A percentile compares a stretch with the other conserved stretches of the same genome.
These are phyloP conservation scores for Botia almorhae DNA, from an alignment of 2,797 vertebrate species.

Conservation along the genomic window DNA sequence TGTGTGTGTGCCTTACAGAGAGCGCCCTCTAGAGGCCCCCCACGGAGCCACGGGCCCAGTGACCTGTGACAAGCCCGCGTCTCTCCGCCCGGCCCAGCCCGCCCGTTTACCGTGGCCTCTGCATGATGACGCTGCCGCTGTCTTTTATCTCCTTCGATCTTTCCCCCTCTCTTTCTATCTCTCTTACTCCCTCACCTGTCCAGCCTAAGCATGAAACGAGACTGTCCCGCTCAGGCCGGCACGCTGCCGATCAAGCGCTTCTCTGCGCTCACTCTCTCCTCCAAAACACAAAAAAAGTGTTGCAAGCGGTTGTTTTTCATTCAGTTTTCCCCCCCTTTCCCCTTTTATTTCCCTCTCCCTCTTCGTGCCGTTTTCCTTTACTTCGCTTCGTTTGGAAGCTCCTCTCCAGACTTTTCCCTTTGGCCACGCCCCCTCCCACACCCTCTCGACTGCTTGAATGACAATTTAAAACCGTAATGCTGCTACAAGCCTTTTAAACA, in stretches of 20 bases:
- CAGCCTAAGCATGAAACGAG: conserved; percentile 50
- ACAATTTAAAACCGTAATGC: conserved; percentile 78
- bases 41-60: conserved; percentile 87
- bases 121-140: conserved; percentile 82
- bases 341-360: conserved; percentile 65
- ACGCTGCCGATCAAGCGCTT: conserved; percentile 38
- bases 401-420: conserved; percentile 45
- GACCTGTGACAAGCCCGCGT: conserved; percentile 80
- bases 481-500: conserved; percentile 71
- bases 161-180: conserved; percentile 72
- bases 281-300: conserved; percentile 63
- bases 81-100: conserved; percentile 70
- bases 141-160: conserved; percentile 75
- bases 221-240: conserved; percentile 49
- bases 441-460: conserved; percentile 74
- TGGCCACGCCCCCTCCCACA: conserved; percentile 40
- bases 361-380: conserved; percentile 71
- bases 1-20: conserved; percentile 96
- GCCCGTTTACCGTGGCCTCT: conserved; percentile 77
- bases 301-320: conserved; percentile 74
- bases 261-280: conserved; percentile 65
- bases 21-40: conserved; percentile 84
- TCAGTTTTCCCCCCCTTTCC: conserved; percentile 63
- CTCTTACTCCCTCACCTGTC: conserved; percentile 62
- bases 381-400: conserved; percentile 62